Evolutionary conservation across 2,888 invertebrate species (phyloP), one percentile per base, ranked within the genome.

Genomic region (Prionchulus punctatus): DNA sequence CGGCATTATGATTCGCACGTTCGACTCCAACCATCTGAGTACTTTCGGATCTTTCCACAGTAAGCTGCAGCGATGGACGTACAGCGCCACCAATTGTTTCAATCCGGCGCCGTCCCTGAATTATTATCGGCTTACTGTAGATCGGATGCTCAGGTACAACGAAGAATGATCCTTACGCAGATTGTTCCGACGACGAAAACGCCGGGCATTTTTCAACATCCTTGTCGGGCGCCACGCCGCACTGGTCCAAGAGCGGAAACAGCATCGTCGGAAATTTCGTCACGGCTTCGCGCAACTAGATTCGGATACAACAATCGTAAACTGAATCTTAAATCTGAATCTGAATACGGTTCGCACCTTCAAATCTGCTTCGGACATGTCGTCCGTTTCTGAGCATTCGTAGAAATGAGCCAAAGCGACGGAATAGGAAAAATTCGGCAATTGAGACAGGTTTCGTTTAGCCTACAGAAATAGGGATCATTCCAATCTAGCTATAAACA

Each of bases 361-460:
- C 68, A 21, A 73, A 60, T 63, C 53, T 15, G 62, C 61, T 28
- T 62, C 60, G 1, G 59, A 55, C 12, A 52, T 47, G 2, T 36
- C 51, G 15, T 57, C 62, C 0, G 58, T 58, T 42, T 62, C 61
- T 51, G 77, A 73, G 42, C 54, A 31, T 42, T 61, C 54, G 30
- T 63, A 78, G 70, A 81, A 83, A 63, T 81, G 74, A 1, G 85
- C 85, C 62, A 88, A 73, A 0, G 88, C 83, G 58, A 83, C 75
- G 1, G 86, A 86, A 71, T 82, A 87, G 0, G 84, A 83, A 77
- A 86, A 84, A 70, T 88, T 89, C n/a, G 89, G 89, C 58, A 90
- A 73, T 70, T 85, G 84, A 43, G 81, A 79, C 48, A 86, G 73
- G 73, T 85, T 85, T 63, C 82, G 79, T 52, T 76, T 71, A 15